phyloP scores from a whole-genome alignment of 2,797 vertebrate genomes.

The Varecia variegata region DNA sequence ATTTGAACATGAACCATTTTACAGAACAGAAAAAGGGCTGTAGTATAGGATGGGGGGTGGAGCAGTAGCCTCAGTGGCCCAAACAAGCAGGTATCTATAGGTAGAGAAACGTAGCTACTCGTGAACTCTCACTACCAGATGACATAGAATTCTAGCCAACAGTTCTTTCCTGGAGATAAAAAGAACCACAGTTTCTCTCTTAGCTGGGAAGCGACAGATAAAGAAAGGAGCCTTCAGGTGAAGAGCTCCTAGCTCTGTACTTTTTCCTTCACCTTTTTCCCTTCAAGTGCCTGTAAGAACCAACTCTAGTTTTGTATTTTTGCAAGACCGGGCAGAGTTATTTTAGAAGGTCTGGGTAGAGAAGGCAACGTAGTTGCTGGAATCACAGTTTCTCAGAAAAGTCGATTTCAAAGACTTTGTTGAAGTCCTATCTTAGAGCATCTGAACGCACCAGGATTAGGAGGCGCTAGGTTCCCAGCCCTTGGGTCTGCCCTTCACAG shows the following conservation, averaged over 20 bases:
- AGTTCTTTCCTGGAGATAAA: not conserved
- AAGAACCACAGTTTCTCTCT: not conserved
- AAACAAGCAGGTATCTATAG: not conserved
- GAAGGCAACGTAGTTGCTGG: not conserved
- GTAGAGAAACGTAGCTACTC: not conserved
- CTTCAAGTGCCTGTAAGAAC: not conserved
- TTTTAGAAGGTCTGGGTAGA: not conserved
- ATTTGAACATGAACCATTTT: not conserved
- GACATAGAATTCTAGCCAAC: not conserved
- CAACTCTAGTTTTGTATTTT: not conserved
- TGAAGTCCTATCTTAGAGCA: not conserved
- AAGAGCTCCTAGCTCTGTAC: not conserved
- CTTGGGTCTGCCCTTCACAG: not conserved
- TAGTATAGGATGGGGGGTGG: not conserved
- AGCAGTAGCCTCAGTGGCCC: not conserved
- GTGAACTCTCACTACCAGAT: not conserved
- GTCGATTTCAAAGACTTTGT: not conserved
- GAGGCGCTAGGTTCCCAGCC: not conserved
- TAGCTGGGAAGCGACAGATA: not conserved
- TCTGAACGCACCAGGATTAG: not conserved
- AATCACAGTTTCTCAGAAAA: slow-evolving; percentile 17
- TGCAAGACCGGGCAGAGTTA: not conserved
- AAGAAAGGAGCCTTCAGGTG: not conserved
- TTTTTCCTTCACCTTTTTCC: not conserved
- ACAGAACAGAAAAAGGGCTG: not conserved